Base-by-base conservation (phyloP, 1,140 invertebrate genomes). In the Drosophila tani region DNA sequence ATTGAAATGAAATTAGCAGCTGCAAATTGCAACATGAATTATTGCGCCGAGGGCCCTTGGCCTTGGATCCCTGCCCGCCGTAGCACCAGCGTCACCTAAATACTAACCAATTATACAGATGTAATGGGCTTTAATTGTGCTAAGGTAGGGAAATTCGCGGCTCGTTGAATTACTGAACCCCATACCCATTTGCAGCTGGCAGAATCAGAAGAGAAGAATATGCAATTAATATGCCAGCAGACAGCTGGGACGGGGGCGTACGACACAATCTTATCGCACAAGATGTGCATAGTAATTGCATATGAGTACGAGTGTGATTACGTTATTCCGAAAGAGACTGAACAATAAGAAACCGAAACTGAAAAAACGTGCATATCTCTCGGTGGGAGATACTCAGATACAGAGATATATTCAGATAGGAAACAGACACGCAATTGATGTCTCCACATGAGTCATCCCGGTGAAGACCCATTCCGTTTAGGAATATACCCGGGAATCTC, bases 21-120 rank as follows among this genome's bases (percentile, higher is more conserved):
- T 66, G 60, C 49, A 58, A 65, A 75, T 64, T 83, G 76, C 68
- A 67, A 74, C 59, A 87, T 82, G 83, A 86, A 87, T 87, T 85
- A 87, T 87, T 79, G 76, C 55, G 21, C 40, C 46, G 41, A 7
- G 50, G 40, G 60, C 51, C 71, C 59, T 65, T 58, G 35, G 47
- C 67, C 67, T 40, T 57, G 41, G 66, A 50, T 46, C 45, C 5
- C 56, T 40, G 21, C 38, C 21, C 21, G 53, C 19, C 35, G 11
- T 40, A 24, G 35, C 32, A 27, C 41, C 38, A 40, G 32, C 21
- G 38, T 49, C 27, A 45, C 40, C 56, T 35, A 7, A 53, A 45
- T 45, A 29, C 27, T 24, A 51, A 57, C 43, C 64, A 87, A 80
- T 86, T 86, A 83, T 41, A 68, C 64, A 79, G 43, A 77, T 69